These are phyloP conservation scores for Pocota personata DNA, from an alignment of 2,888 invertebrate genomes.

Conservation along the genomic window DNA sequence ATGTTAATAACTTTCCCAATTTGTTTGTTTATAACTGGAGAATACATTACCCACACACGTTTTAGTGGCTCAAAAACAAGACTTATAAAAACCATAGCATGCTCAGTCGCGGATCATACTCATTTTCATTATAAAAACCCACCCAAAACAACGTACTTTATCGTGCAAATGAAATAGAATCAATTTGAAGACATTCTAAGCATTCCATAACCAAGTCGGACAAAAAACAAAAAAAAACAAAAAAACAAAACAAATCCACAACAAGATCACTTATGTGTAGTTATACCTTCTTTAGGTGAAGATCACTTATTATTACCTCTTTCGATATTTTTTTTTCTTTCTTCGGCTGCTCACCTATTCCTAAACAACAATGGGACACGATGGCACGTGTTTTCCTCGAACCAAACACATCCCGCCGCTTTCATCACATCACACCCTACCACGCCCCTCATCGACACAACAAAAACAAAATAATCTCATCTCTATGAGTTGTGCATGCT, in stretches of 20 bases:
- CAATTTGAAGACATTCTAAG: constrained; percentile 21
- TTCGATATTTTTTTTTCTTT: constrained; percentile 4
- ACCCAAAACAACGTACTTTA: background rate
- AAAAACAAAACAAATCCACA: background rate
- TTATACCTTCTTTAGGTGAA: constrained; percentile 33
- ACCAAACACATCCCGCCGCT: constrained; percentile 43
- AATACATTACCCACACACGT: too few relatives aligned
- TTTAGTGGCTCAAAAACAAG: too few relatives aligned
- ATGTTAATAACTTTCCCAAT: too few relatives aligned
- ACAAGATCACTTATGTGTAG: constrained; percentile 8
- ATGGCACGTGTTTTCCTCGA: constrained; percentile 71
- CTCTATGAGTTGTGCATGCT: constrained; percentile 59
- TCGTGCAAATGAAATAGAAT: constrained; percentile 27
- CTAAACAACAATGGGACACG: constrained; percentile 68
- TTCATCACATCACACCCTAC: constrained; percentile 51
- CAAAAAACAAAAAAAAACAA: background rate
- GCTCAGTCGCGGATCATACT: too few relatives aligned
- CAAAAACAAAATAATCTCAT: constrained; percentile 39
- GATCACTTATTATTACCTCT: constrained; percentile 46
- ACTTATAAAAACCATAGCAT: too few relatives aligned
- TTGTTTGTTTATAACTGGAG: too few relatives aligned
- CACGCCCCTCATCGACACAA: constrained; percentile 51
- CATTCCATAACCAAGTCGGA: constrained; percentile 21
- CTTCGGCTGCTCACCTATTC: constrained; percentile 46
- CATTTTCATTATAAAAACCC: background rate